Conservation (phyloP, 2,113 vertebrate genomes). For the Daphoenositta chrysoptera region DNA sequence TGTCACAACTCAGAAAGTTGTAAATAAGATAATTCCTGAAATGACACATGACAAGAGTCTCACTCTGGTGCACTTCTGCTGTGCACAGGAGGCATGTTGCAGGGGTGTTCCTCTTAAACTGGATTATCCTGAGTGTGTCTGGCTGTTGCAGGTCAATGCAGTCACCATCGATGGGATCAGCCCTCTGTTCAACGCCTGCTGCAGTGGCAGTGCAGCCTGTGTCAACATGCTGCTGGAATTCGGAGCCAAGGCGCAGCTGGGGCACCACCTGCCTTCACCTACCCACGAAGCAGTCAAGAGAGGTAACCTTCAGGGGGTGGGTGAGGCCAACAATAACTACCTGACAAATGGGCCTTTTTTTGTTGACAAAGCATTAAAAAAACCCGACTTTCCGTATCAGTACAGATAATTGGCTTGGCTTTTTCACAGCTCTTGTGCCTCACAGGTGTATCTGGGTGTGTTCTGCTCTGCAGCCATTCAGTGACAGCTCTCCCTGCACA, state of each 20-base stretch:
- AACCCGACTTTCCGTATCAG: rapidly evolving
- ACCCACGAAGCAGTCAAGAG: conserved; percentile 83
- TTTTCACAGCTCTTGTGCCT: neutral
- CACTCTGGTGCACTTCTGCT: neutral
- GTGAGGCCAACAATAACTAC: neutral
- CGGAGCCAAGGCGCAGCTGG: conserved; percentile 63
- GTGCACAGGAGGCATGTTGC: neutral
- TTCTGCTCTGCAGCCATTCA: neutral
- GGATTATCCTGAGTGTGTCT: neutral
- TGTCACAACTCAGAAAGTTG: neutral
- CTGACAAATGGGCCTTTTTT: neutral
- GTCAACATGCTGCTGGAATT: conserved; percentile 80
- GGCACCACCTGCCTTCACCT: conserved; percentile 75
- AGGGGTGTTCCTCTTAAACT: neutral
- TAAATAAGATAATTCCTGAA: neutral
- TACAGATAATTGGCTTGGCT: neutral
- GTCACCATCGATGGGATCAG: conserved; percentile 82
- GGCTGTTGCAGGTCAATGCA: conserved; percentile 74
- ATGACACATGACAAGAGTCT: neutral
- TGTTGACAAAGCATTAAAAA: neutral
- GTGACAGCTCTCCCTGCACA: conserved; percentile 23
- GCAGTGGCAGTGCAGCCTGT: conserved; percentile 82
- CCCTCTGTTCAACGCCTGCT: conserved; percentile 87
- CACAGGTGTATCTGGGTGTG: neutral
- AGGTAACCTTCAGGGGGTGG: conserved; percentile 65